These are phyloP conservation scores for Phenacoccus solenopsis DNA, from an alignment of 1,140 invertebrate genomes.

Conservation along the genomic window DNA sequence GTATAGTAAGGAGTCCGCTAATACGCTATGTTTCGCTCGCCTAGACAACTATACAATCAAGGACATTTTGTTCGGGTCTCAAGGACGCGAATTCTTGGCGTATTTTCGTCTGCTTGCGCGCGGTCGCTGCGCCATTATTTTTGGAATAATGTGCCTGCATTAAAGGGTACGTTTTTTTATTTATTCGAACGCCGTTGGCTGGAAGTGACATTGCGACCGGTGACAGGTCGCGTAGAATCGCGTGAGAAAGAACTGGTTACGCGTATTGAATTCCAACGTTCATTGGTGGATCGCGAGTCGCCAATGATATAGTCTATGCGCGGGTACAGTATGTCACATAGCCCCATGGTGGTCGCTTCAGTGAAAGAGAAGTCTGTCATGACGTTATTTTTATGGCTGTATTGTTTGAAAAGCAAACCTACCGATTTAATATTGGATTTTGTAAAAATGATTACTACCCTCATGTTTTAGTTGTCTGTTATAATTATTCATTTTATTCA, in stretches of 20 bases:
- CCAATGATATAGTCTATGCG: conserved; percentile 18
- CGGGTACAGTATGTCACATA: not conserved
- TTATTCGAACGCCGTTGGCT: not conserved
- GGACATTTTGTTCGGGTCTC: conserved; percentile 1
- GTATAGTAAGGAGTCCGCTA: not conserved
- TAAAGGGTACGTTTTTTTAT: too few species aligned
- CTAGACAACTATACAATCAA: not conserved
- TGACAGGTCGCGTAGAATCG: not conserved
- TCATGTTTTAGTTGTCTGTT: too few species aligned
- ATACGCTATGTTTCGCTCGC: not conserved
- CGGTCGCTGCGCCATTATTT: too few species aligned
- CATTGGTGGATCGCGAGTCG: conserved; percentile 7
- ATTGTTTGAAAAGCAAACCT: too few species aligned
- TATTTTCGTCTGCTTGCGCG: conserved; percentile 25
- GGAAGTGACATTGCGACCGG: not conserved
- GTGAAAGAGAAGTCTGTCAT: not conserved
- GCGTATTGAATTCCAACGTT: not conserved
- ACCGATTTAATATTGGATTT: too few species aligned
- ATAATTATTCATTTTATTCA: too few species aligned
- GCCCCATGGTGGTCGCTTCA: not conserved
- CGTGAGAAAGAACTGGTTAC: not conserved
- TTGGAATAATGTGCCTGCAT: too few species aligned
- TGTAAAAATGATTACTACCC: too few species aligned
- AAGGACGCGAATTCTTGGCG: conserved; percentile 14
- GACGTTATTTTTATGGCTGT: not conserved